A percentile compares a stretch with the other conserved stretches of the same genome.
phyloP scores from a whole-genome alignment of 2,113 vertebrate species.

The Prochilodus magdalenae region DNA sequence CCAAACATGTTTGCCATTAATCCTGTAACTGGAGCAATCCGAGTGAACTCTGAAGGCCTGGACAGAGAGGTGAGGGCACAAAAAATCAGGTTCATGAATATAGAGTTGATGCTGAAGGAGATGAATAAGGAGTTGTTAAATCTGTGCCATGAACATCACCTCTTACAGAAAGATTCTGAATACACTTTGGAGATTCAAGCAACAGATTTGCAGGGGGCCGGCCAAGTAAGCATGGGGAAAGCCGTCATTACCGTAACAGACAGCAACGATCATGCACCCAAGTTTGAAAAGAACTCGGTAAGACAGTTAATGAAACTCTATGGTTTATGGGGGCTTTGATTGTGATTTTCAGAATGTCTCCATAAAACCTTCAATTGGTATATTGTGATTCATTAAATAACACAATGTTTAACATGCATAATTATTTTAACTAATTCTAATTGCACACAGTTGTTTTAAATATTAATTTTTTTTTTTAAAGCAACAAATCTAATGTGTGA shows the following conservation, averaged over 20 bases:
- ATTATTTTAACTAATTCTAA: too few species aligned
- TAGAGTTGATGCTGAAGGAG: not conserved
- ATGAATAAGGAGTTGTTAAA: not conserved
- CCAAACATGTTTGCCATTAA: slow-evolving; percentile 81
- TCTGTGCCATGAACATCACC: not conserved
- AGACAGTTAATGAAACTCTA: slow-evolving; percentile 36
- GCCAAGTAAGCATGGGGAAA: slow-evolving; percentile 61
- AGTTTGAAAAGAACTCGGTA: slow-evolving; percentile 76
- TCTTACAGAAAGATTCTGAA: slow-evolving; percentile 68
- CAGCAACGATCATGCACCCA: slow-evolving; percentile 83
- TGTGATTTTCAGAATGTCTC: too few species aligned
- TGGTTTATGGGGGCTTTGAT: too few species aligned
- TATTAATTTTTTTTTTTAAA: too few species aligned
- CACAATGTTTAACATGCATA: too few species aligned
- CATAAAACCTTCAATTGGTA: too few species aligned
- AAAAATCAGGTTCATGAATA: not conserved
- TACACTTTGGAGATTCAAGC: slow-evolving; percentile 79
- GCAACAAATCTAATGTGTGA: too few species aligned
- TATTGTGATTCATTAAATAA: too few species aligned
- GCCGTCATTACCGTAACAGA: slow-evolving; percentile 81
- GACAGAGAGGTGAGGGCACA: slow-evolving; percentile 84
- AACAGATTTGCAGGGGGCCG: slow-evolving; percentile 71
- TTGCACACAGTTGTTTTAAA: too few species aligned
- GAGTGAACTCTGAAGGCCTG: slow-evolving; percentile 73
- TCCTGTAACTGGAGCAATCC: slow-evolving; percentile 74